Evolutionary conservation across 2,888 invertebrate species (phyloP).

Genomic region (Phyllotreta cruciferae): DNA sequence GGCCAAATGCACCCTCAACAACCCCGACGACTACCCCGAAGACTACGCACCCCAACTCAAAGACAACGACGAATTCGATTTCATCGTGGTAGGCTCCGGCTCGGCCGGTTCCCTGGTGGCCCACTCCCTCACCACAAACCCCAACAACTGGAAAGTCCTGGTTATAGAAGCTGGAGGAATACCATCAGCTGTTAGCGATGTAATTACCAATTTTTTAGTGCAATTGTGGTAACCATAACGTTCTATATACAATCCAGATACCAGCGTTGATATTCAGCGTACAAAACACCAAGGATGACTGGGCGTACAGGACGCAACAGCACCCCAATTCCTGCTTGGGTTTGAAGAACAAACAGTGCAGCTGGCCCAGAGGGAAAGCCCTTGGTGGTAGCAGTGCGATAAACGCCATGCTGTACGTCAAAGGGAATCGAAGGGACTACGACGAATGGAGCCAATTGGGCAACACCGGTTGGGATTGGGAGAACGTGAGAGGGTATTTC

Average conservation of each 20-base stretch:
- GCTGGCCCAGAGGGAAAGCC: slow-evolving; percentile 68
- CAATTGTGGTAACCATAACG: too few species aligned
- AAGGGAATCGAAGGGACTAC: slow-evolving; percentile 70
- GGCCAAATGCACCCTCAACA: slow-evolving; percentile 65
- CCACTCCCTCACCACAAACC: slow-evolving; percentile 59
- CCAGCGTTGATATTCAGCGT: slow-evolving; percentile 55
- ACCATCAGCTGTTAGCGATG: slow-evolving; percentile 60
- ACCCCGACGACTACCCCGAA: slow-evolving; percentile 43
- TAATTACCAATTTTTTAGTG: too few species aligned
- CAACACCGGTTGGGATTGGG: slow-evolving; percentile 68
- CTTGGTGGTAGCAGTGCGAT: slow-evolving; percentile 72
- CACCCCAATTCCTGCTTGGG: slow-evolving; percentile 57
- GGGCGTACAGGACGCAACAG: slow-evolving; percentile 62
- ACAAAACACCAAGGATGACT: slow-evolving; percentile 50
- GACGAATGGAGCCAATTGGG: slow-evolving; percentile 69
- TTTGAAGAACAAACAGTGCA: slow-evolving; percentile 56
- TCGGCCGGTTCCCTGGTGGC: slow-evolving; percentile 65
- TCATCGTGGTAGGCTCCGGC: slow-evolving; percentile 63
- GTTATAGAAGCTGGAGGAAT: slow-evolving; percentile 64
- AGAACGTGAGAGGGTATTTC: slow-evolving; percentile 61
- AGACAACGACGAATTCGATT: slow-evolving; percentile 58
- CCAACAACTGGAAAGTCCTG: slow-evolving; percentile 60
- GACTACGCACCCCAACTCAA: slow-evolving; percentile 42
- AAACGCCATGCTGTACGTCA: slow-evolving; percentile 71
- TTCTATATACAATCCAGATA: slow-evolving; percentile 48